Percentiles rank a stretch among this genome's conserved stretches.
Evolutionary conservation across 1,140 invertebrate genomes (phyloP).

Genomic region (Bombus confusus): DNA sequence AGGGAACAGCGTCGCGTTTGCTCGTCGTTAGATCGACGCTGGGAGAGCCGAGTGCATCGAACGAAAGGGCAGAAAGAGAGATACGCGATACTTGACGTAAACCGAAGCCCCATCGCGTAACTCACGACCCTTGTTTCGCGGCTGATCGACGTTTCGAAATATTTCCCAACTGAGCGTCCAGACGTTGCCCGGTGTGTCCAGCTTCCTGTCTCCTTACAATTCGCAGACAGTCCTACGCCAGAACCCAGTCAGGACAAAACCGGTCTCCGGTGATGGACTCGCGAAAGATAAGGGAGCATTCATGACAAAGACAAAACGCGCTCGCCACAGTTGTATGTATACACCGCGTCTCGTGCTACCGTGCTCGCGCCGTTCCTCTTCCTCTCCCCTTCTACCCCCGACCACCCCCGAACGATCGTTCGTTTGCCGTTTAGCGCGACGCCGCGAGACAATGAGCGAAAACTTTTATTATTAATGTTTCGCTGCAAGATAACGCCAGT

Average conservation of each 20-base stretch:
- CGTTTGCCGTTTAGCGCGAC: conserved; percentile 56
- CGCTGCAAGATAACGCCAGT: conserved; percentile 66
- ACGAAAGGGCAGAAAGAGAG: conserved; percentile 13
- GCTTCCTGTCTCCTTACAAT: conserved; percentile 81
- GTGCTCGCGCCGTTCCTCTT: conserved; percentile 41
- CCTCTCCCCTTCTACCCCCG: conserved; percentile 6
- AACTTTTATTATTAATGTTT: conserved; percentile 75
- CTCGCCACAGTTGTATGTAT: conserved; percentile 25
- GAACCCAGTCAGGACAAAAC: conserved; percentile 72
- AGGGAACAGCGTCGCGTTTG: background rate
- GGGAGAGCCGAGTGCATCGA: background rate
- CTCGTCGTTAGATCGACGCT: background rate
- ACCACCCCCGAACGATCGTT: conserved; percentile 38
- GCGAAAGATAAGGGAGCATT: conserved; percentile 80
- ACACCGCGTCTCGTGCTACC: conserved; percentile 30
- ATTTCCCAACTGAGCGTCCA: conserved; percentile 75
- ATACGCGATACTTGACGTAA: conserved; percentile 37
- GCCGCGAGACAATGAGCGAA: conserved; percentile 64
- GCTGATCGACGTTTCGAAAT: conserved; percentile 76
- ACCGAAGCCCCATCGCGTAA: conserved; percentile 47
- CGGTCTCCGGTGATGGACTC: conserved; percentile 78
- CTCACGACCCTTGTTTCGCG: conserved; percentile 67
- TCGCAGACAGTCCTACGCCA: conserved; percentile 74
- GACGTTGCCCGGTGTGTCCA: conserved; percentile 73
- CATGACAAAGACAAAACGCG: conserved; percentile 81